These are phyloP conservation scores for Brevimyrus niger DNA, from an alignment of 2,113 vertebrate species.

Conservation along the genomic window DNA sequence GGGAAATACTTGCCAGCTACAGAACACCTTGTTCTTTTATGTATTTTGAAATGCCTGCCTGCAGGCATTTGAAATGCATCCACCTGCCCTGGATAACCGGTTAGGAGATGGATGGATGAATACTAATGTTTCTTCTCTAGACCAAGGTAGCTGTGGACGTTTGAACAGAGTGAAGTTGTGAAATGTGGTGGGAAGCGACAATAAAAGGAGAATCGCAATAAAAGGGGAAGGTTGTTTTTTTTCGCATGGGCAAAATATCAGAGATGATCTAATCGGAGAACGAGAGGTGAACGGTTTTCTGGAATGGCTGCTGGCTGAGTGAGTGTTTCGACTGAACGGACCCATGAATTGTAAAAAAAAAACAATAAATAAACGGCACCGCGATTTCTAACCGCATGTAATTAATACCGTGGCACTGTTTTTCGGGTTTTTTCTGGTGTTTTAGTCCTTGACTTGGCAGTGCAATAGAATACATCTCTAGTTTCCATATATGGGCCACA, in stretches of 20 bases:
- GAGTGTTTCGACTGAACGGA: background rate
- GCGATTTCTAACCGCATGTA: background rate
- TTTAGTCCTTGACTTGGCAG: background rate
- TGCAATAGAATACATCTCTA: background rate
- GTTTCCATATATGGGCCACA: background rate
- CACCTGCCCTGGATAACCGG: background rate
- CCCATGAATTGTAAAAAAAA: background rate
- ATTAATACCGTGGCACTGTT: background rate
- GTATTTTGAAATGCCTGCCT: background rate
- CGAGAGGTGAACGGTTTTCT: background rate
- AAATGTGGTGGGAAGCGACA: background rate
- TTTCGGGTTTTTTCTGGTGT: background rate
- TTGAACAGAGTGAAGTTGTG: background rate
- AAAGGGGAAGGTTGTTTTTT: background rate
- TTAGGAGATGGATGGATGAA: background rate
- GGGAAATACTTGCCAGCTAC: background rate
- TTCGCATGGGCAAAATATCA: background rate
- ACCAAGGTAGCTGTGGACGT: background rate
- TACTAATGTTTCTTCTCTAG: background rate
- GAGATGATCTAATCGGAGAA: background rate
- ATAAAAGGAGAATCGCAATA: background rate
- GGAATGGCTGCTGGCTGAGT: background rate
- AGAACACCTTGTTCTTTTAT: background rate
- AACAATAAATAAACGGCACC: background rate
- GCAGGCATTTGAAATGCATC: background rate